Percentiles rank a stretch among this genome's conserved stretches.
These are phyloP conservation scores for Dyspetes luteomarginatus DNA, from an alignment of 2,888 invertebrate genomes.

Conservation along the genomic window DNA sequence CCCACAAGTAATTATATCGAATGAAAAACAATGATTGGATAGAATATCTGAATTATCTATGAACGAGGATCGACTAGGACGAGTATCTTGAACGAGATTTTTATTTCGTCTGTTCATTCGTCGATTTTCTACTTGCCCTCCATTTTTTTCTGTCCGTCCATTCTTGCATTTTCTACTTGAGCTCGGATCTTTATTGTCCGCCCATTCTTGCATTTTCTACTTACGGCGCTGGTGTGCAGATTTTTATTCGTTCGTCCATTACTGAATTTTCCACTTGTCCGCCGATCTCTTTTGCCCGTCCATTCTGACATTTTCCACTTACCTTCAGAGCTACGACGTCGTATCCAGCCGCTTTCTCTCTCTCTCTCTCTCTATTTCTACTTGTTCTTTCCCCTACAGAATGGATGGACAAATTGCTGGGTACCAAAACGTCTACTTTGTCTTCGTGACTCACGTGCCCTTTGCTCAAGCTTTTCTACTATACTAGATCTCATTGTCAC, in stretches of 20 bases:
- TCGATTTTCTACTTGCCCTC: conserved; percentile 8
- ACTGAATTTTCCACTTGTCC: not conserved
- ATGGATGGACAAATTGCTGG: conserved; percentile 52
- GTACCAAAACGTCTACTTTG: too few relatives aligned
- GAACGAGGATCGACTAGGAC: too few relatives aligned
- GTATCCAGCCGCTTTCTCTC: not conserved
- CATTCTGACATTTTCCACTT: conserved; percentile 9
- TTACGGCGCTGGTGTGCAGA: too few relatives aligned
- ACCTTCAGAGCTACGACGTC: not conserved
- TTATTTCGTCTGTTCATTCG: conserved; percentile 1
- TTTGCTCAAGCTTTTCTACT: not conserved
- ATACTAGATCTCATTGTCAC: conserved; percentile 16
- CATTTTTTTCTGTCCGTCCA: not conserved
- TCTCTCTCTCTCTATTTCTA: too few relatives aligned
- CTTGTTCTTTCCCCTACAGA: conserved; percentile 22
- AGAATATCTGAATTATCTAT: too few relatives aligned
- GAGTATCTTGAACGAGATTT: not conserved
- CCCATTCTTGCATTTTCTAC: too few relatives aligned
- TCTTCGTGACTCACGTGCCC: conserved; percentile 39
- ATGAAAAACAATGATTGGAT: not conserved
- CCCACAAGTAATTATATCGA: not conserved
- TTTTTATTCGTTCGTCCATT: too few relatives aligned
- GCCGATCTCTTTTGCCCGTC: not conserved
- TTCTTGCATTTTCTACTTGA: conserved; percentile 3
- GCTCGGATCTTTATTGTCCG: not conserved